Conservation (phyloP, 2,797 vertebrate species). For the Danio jaintianensis region DNA sequence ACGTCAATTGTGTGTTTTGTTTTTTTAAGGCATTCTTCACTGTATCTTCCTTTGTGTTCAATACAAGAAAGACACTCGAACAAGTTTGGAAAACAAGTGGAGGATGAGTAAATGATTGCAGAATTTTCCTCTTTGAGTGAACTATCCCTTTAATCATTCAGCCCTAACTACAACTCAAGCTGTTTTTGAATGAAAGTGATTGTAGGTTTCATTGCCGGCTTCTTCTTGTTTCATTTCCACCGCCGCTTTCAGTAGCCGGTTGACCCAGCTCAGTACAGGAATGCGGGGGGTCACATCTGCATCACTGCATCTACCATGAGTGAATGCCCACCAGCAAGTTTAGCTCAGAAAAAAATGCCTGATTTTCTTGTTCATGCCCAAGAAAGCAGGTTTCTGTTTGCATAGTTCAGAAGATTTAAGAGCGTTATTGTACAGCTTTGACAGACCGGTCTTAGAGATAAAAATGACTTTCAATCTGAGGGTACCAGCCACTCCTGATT, state of each 20-base stretch:
- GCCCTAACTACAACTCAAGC: too few relatives aligned
- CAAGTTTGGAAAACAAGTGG: too few relatives aligned
- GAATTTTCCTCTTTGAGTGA: too few relatives aligned
- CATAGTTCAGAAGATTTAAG: background rate
- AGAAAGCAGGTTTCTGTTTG: too few relatives aligned
- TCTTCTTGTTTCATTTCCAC: background rate
- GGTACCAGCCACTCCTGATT: background rate
- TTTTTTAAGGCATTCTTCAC: too few relatives aligned
- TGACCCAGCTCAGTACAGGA: constrained; percentile 1
- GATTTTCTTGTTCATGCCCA: background rate
- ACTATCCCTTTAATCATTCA: too few relatives aligned
- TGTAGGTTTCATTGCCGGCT: background rate
- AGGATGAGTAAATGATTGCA: too few relatives aligned
- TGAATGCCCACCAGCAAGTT: constrained; percentile 14
- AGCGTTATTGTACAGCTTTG: background rate
- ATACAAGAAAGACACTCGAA: too few relatives aligned
- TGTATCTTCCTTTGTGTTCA: too few relatives aligned
- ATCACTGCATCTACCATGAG: constrained; percentile 27
- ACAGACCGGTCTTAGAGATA: background rate
- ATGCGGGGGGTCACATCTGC: constrained; percentile 31
- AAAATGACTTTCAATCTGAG: background rate
- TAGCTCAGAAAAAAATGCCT: background rate
- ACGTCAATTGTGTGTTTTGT: too few relatives aligned
- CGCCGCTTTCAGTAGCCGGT: background rate
- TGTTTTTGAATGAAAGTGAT: too few relatives aligned